Percentiles rank a stretch among this genome's conserved stretches.
Conservation (phyloP, 2,888 invertebrate genomes). For the Rambutsinella grinnellia region DNA sequence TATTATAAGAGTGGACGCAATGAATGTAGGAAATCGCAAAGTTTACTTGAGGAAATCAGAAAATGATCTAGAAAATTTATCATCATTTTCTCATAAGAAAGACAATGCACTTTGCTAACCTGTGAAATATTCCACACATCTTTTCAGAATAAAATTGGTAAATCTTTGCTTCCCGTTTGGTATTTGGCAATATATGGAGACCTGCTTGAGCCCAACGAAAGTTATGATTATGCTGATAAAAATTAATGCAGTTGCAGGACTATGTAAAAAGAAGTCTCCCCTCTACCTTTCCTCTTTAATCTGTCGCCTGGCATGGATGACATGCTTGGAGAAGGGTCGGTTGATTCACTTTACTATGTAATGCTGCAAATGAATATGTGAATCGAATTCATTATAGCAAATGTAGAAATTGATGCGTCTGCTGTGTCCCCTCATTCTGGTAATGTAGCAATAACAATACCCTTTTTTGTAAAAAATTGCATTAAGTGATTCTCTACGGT, state of each 20-base stretch:
- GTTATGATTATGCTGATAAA: too few species aligned
- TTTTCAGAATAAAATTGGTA: neutral
- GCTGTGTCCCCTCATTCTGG: slow-evolving; percentile 1
- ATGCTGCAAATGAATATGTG: slow-evolving; percentile 43
- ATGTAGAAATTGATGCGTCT: slow-evolving; percentile 7
- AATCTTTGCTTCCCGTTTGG: neutral
- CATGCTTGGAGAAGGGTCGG: slow-evolving; percentile 34
- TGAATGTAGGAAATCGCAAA: too few species aligned
- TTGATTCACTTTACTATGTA: slow-evolving; percentile 15
- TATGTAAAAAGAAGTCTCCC: slow-evolving; percentile 17
- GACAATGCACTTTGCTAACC: too few species aligned
- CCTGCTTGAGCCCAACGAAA: too few species aligned
- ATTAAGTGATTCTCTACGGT: slow-evolving; percentile 57
- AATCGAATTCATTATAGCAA: slow-evolving; percentile 53
- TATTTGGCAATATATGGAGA: neutral
- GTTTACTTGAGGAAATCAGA: too few species aligned
- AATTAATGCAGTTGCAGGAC: too few species aligned
- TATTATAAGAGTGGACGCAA: too few species aligned
- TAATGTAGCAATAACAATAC: neutral
- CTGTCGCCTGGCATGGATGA: slow-evolving; percentile 18
- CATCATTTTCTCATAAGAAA: too few species aligned
- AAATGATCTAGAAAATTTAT: too few species aligned
- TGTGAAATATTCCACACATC: too few species aligned
- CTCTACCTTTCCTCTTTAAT: slow-evolving; percentile 21
- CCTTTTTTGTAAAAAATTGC: slow-evolving; percentile 35